Evolutionary conservation across 1,140 invertebrate genomes (phyloP).

Genomic region (Lepidurus arcticus): DNA sequence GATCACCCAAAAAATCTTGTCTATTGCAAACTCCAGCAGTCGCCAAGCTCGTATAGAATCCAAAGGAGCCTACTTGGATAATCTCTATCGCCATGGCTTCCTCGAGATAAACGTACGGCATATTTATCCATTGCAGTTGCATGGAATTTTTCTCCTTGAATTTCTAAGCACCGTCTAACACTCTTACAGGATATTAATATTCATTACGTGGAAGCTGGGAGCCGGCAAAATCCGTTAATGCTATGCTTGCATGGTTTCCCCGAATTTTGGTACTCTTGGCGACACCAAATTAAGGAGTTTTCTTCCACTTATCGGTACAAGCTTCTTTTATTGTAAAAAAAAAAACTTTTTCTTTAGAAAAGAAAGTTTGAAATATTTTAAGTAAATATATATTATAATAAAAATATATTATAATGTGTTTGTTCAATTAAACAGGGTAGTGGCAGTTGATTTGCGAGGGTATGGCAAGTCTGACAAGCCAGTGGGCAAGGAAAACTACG

Average conservation of each 20-base stretch:
- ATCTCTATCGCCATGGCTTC: slow-evolving; percentile 17
- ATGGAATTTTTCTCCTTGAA: background rate
- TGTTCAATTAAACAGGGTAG: slow-evolving; percentile 49
- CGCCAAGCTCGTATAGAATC: background rate
- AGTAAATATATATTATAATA: no score
- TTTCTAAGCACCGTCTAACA: background rate
- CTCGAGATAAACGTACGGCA: slow-evolving; percentile 4
- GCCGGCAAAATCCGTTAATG: slow-evolving; percentile 53
- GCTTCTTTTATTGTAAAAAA: background rate
- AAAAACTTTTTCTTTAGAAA: no score
- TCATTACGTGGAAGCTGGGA: slow-evolving; percentile 66
- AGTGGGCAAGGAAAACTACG: slow-evolving; percentile 55
- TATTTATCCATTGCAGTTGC: background rate
- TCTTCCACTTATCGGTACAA: slow-evolving; percentile 55
- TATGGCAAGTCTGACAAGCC: slow-evolving; percentile 79
- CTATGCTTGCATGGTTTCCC: slow-evolving; percentile 70
- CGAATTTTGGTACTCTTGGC: slow-evolving; percentile 68
- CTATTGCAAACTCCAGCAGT: background rate
- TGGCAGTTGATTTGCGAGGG: slow-evolving; percentile 72
- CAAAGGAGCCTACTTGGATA: slow-evolving; percentile 6
- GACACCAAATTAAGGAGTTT: slow-evolving; percentile 60
- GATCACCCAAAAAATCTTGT: background rate
- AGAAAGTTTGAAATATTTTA: no score
- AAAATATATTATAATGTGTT: no score
- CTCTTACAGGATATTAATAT: slow-evolving; percentile 58